Conservation (phyloP, 2,113 vertebrate species). For the Nycticryphes semicollaris region DNA sequence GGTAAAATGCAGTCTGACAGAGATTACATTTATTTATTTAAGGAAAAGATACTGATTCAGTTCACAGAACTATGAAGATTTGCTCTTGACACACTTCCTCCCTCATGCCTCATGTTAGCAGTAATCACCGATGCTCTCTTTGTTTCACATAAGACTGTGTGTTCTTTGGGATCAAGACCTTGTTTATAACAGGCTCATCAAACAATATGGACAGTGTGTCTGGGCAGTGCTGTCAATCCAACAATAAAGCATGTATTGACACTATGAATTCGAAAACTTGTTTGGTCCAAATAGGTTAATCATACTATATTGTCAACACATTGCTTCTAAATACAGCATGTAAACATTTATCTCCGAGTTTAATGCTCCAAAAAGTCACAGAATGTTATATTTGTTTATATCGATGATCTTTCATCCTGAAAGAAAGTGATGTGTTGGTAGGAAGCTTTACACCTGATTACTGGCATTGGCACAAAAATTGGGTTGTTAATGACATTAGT, state of each 20-base stretch:
- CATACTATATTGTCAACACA: not conserved
- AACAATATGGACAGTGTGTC: not conserved
- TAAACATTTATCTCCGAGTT: not conserved
- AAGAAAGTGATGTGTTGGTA: not conserved
- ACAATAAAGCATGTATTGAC: not conserved
- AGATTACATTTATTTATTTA: not conserved
- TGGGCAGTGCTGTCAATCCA: not conserved
- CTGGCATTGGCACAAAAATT: not conserved
- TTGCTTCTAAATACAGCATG: not conserved
- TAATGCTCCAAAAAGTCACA: not conserved
- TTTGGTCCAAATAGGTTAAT: constrained; percentile 9
- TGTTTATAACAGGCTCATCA: not conserved
- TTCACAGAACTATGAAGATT: not conserved
- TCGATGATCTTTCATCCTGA: not conserved
- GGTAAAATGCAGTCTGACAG: not conserved
- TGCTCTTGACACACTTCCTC: not conserved
- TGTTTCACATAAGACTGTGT: not conserved
- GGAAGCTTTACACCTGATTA: not conserved
- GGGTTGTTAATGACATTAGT: not conserved
- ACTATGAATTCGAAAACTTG: not conserved
- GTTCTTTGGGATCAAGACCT: not conserved
- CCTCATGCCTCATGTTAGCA: not conserved
- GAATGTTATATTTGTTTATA: not conserved
- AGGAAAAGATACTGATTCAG: not conserved
- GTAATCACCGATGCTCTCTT: not conserved